phyloP scores from a whole-genome alignment of 2,113 vertebrate genomes.

The Actenoides hombroni region DNA sequence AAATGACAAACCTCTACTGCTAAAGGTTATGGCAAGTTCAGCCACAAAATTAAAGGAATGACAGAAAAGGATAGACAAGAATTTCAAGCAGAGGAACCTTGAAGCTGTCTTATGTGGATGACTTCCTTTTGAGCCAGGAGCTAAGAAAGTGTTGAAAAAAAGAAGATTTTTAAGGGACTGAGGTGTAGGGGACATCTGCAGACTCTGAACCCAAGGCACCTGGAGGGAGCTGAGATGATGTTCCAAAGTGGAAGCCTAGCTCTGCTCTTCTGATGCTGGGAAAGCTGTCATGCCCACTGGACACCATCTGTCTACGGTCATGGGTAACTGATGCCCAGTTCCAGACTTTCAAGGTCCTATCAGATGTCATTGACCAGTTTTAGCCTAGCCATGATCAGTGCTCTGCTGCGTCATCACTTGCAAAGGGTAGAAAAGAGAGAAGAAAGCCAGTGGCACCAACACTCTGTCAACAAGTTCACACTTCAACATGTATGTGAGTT shows the following conservation, averaged over 20 bases:
- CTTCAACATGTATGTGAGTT: not conserved
- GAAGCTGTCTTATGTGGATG: accelerated
- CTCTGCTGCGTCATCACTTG: not conserved
- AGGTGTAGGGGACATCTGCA: not conserved
- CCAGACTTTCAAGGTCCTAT: not conserved
- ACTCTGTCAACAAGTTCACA: accelerated
- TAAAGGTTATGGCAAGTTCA: not conserved
- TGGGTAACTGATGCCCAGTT: not conserved
- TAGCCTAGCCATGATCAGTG: not conserved
- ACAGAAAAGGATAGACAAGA: not conserved
- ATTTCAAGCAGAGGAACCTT: not conserved
- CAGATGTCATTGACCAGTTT: not conserved
- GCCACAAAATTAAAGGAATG: not conserved
- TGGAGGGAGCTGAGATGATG: not conserved
- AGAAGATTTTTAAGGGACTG: not conserved
- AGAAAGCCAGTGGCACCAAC: not conserved
- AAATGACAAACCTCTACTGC: not conserved
- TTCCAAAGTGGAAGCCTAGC: not conserved
- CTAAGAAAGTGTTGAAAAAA: not conserved
- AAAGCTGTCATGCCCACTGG: not conserved
- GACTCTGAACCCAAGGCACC: not conserved
- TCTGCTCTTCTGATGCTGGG: not conserved
- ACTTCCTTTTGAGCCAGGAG: not conserved
- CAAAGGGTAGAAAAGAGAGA: not conserved
- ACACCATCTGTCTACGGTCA: not conserved